Evolutionary conservation across 2,797 vertebrate species (phyloP), one percentile per base, ranked within the genome.

Genomic region (Halcyon chelicuti): DNA sequence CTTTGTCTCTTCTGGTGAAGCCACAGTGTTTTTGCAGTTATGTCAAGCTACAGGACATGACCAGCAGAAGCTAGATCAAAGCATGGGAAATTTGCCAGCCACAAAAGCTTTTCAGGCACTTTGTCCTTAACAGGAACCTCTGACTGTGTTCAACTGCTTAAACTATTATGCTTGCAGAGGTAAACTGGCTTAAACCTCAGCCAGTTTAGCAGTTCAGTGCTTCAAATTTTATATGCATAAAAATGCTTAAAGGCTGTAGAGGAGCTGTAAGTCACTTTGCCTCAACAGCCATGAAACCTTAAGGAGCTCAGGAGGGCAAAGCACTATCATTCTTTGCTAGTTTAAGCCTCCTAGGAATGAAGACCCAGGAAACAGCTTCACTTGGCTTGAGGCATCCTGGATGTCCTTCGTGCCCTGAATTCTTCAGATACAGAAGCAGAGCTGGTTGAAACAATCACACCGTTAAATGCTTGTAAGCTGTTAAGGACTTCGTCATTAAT

Each of bases 181-280:
- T 74, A 95, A 96, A 93, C 81, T 77, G 68, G 37, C 81, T 94
- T 92, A 94, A 23, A 54, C 67, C 19, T 91, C 84, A 94, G 68
- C 26, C 94, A 92, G 29, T 95, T 91, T 93, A 91, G 86, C 71
- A 60, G 84, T 91, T 91, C 57, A 86, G 46, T 40, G 58, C 66
- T 91, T 88, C 54, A 82, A n/a, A 80, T 88, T 91, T 92, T 88
- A 51, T 75, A 47, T 84, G 79, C 72, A 88, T 88, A 60, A 71
- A 88, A 93, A 87, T 70, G 46, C n/a, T 85, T 85, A 87, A 89
- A 93, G 75, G 62, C 78, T 75, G 14, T 86, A 93, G 78, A 51
- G 85, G 23, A 91, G 54, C 82, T 91, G 46, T 89, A 96, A 96
- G 84, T 85, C 83, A 83, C 85, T 96, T 94, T 77, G 46, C 84